phyloP scores from a whole-genome alignment of 2,888 invertebrate genomes.

The Athrips mouffetella region DNA sequence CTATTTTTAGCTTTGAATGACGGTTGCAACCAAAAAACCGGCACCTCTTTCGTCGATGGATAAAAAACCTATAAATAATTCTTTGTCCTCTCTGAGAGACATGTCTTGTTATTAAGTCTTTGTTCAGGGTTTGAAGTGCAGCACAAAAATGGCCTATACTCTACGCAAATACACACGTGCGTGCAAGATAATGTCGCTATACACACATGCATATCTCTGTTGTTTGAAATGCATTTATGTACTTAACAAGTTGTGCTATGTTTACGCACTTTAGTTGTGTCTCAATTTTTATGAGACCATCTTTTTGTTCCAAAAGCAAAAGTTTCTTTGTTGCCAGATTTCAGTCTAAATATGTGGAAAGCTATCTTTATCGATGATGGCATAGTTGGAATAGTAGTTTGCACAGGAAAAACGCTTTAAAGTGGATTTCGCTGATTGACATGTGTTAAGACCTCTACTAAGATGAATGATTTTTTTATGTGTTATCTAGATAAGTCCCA shows the following conservation, averaged over 20 bases:
- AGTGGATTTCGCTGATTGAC: constrained; percentile 38
- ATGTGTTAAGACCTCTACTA: no score
- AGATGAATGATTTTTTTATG: no score
- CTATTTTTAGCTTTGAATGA: constrained; percentile 40
- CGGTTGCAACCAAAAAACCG: constrained; percentile 32
- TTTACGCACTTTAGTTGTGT: not conserved
- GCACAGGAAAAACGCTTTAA: constrained; percentile 38
- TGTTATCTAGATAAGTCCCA: no score
- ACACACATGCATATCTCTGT: not conserved
- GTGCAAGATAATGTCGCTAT: not conserved
- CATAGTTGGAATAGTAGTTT: constrained; percentile 33
- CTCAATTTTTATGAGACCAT: not conserved
- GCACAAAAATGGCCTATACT: constrained; percentile 16
- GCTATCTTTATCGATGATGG: constrained; percentile 37
- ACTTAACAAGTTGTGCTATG: not conserved
- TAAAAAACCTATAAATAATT: constrained; percentile 27
- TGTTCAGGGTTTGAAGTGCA: constrained; percentile 34
- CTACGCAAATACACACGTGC: constrained; percentile 15
- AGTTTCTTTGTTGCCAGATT: constrained; percentile 15
- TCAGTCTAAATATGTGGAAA: constrained; percentile 15
- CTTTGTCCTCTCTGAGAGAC: constrained; percentile 30
- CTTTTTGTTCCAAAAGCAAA: not conserved
- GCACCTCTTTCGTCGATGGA: constrained; percentile 32
- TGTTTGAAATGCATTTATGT: constrained; percentile 1
- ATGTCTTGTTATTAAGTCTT: constrained; percentile 23